Percentiles rank a stretch among this genome's conserved stretches.
These are phyloP conservation scores for Actias luna DNA, from an alignment of 2,888 invertebrate genomes.

Conservation along the genomic window DNA sequence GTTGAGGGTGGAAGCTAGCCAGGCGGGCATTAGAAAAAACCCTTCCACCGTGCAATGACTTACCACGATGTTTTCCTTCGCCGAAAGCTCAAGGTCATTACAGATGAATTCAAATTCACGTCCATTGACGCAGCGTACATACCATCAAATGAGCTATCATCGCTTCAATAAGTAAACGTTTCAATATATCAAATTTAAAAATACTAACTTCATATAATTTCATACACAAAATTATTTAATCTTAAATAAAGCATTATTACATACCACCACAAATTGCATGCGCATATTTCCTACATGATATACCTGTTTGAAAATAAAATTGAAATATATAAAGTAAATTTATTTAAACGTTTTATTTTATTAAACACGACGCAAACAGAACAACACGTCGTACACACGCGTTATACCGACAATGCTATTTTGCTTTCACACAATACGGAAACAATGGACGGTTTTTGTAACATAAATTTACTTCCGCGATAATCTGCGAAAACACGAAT, in stretches of 20 bases:
- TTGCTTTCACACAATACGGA: slow-evolving; percentile 16
- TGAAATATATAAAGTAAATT: slow-evolving; percentile 3
- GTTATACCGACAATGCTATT: slow-evolving; percentile 15
- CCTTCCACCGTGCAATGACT: too few species aligned
- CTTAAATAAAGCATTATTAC: background rate
- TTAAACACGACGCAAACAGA: slow-evolving; percentile 6
- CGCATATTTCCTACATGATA: background rate
- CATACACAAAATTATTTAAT: background rate
- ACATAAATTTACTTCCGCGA: slow-evolving; percentile 26
- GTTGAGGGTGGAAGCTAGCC: too few species aligned
- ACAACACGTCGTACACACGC: slow-evolving; percentile 27
- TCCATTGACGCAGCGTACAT: too few species aligned
- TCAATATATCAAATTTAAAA: too few species aligned
- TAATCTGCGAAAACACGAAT: slow-evolving; percentile 14
- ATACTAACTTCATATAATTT: too few species aligned
- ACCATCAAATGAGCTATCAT: too few species aligned
- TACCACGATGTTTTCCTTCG: too few species aligned
- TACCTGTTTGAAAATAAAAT: slow-evolving; percentile 1
- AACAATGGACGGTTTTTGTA: slow-evolving; percentile 28
- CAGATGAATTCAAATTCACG: too few species aligned
- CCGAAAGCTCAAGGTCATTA: too few species aligned
- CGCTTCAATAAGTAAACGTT: too few species aligned
- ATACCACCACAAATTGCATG: background rate
- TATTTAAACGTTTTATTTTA: slow-evolving; percentile 9
- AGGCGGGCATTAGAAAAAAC: too few species aligned